phyloP scores from a whole-genome alignment of 37 sponge, comb jelly and placozoan species.

The Spongilla lacustris region DNA sequence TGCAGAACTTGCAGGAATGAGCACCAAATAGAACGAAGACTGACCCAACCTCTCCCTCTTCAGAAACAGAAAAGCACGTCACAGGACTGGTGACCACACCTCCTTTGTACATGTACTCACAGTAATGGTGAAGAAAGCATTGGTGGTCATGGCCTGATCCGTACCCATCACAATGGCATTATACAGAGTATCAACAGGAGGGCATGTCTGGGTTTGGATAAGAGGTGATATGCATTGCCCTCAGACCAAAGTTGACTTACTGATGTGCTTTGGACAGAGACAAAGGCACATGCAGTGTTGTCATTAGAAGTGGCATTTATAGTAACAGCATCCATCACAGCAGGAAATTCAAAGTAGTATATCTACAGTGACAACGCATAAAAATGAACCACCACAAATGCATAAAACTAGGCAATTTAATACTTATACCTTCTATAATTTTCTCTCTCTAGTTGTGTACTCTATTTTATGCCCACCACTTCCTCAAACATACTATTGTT shows the following conservation, averaged over 20 bases:
- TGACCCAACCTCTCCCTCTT: background rate
- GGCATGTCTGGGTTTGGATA: background rate
- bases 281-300: background rate
- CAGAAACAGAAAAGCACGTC: background rate
- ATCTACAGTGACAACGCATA: background rate
- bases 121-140: background rate
- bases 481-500: background rate
- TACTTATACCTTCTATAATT: too few relatives aligned
- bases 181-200: background rate
- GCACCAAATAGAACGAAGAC: background rate
- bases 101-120: background rate
- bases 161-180: background rate
- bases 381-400: background rate
- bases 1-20: background rate
- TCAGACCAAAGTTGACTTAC: background rate
- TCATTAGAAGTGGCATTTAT: background rate
- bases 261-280: background rate
- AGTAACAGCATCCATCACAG: background rate
- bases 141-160: background rate
- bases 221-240: background rate
- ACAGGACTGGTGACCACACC: background rate
- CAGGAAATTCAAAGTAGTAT: background rate
- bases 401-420: background rate
- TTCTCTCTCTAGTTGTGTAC: too few relatives aligned
- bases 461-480: background rate